Conservation (phyloP, 2,113 vertebrate genomes). For the Fregata magnificens region DNA sequence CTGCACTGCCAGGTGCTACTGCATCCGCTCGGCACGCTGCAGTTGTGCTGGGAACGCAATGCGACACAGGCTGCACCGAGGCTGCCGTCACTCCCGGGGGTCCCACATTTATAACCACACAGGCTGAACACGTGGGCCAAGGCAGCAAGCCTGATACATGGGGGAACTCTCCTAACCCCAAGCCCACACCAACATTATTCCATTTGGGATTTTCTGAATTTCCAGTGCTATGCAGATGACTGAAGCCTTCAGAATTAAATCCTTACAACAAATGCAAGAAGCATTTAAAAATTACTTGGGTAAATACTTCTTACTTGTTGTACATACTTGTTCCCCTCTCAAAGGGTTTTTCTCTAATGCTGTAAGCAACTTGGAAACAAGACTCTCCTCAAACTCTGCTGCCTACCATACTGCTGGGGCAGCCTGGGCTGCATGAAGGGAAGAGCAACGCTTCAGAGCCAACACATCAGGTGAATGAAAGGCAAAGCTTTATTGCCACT, state of each 20-base stretch:
- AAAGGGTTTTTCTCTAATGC: no score
- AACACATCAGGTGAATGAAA: background rate
- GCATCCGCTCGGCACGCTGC: background rate
- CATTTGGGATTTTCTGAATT: background rate
- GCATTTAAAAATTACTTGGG: background rate
- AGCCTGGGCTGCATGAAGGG: background rate
- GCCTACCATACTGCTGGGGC: background rate
- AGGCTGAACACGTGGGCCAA: background rate
- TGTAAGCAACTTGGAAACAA: background rate
- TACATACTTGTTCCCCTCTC: background rate
- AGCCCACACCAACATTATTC: background rate
- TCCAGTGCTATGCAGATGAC: no score
- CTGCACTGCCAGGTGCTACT: background rate
- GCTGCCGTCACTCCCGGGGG: background rate
- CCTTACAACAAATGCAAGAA: background rate
- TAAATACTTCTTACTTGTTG: background rate
- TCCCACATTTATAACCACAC: fast-evolving
- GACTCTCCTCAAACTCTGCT: background rate
- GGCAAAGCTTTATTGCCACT: background rate
- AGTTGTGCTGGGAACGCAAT: fast-evolving
- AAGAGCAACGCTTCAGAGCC: background rate
- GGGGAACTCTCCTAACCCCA: background rate
- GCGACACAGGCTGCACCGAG: fast-evolving
- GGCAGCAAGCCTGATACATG: background rate
- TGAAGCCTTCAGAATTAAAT: background rate